Evolutionary conservation across 2,113 vertebrate genomes (phyloP).

Genomic region (Sturnira hondurensis): DNA sequence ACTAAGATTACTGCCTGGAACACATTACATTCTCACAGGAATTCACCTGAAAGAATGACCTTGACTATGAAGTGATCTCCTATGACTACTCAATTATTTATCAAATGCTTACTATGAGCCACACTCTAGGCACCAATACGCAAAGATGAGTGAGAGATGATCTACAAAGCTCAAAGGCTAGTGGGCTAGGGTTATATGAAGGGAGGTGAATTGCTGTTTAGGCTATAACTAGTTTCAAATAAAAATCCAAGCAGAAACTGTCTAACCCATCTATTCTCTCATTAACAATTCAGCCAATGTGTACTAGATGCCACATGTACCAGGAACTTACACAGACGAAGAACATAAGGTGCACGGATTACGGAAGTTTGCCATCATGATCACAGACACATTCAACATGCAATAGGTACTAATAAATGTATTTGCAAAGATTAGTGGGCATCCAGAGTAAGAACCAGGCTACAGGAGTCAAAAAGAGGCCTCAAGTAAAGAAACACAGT

Average conservation of each 20-base stretch:
- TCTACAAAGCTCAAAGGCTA: not conserved
- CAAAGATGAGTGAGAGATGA: not conserved
- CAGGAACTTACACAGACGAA: not conserved
- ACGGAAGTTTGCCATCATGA: not conserved
- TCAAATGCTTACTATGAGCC: not conserved
- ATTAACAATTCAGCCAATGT: not conserved
- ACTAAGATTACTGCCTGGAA: not conserved
- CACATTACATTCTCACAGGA: not conserved
- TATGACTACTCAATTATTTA: slow-evolving; percentile 8
- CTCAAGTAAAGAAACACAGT: not conserved
- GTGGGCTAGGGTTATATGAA: not conserved
- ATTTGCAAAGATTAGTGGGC: not conserved
- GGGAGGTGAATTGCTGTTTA: not conserved
- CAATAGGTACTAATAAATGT: not conserved
- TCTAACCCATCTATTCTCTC: not conserved
- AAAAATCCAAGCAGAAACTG: not conserved
- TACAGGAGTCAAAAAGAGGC: not conserved
- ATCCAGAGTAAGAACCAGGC: not conserved
- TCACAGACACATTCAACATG: not conserved
- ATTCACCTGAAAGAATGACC: not conserved
- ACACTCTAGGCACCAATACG: not conserved
- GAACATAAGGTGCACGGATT: not conserved
- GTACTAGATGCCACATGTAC: not conserved
- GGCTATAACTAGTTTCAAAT: not conserved
- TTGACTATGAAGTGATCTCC: not conserved